Evolutionary conservation across 1,140 invertebrate species (phyloP), one percentile per base, ranked within the genome.

Genomic region (Diabrotica undecimpunctata): DNA sequence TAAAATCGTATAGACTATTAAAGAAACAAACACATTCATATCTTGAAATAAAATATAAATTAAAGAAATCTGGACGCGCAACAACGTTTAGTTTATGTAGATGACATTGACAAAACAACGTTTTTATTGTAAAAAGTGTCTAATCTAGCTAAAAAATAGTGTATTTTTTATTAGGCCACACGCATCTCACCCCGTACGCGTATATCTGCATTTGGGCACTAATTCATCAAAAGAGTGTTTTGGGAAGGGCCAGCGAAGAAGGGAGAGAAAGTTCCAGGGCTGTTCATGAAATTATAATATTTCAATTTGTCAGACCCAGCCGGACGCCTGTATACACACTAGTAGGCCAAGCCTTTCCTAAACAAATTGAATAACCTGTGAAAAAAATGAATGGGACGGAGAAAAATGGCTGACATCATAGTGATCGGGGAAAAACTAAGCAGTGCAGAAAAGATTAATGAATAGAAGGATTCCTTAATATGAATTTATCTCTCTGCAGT

Each of bases 351-450:
- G 12, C 53, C 12, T 8, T 54, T 54, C 9, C 12, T n/a, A 54
- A 35, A 54, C 53, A 54, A 54, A 54, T 54, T 12, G 53, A 54
- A 54, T 54, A 54, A 54, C 53, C 53, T 12, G 53, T 54, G n/a
- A 54, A 54, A 54, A 54, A 54, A 54, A 8, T 12, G 25, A 54
- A 54, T 13, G 12, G 12, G 53, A 54, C 12, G 12, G 8, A 13
- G 53, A 54, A 54, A 54, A 54, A 54, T 54, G 12, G 53, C 12
- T 35, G 9, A 8, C 8, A 35, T 54, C 53, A 54, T 35, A 54
- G 53, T 12, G 25, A 54, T 54, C 53, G 53, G 25, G 53, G 41
- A 54, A 54, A 54, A 54, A 54, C 53, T 54, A 54, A 54, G 12
- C 25, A 35, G 53, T 35, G 53, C 53, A 54, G 53, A 54, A 54